phyloP scores from a whole-genome alignment of 2,888 invertebrate genomes.

The Microctonus brassicae region DNA sequence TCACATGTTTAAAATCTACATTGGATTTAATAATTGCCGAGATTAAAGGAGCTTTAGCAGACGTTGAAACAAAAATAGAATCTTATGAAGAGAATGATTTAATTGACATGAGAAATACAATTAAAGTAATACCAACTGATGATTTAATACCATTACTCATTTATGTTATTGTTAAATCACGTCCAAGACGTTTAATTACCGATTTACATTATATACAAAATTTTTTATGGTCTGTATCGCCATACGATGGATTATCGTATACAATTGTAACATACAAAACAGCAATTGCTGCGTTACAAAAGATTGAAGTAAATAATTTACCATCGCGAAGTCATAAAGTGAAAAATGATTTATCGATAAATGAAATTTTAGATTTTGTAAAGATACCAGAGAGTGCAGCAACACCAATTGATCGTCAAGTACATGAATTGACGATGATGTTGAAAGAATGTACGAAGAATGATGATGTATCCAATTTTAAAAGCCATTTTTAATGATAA shows the following conservation, averaged over 20 bases:
- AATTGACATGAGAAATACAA: slow-evolving; percentile 42
- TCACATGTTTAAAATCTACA: slow-evolving; percentile 68
- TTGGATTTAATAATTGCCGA: slow-evolving; percentile 71
- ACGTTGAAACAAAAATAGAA: slow-evolving; percentile 54
- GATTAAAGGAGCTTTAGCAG: slow-evolving; percentile 69
- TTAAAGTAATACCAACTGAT: slow-evolving; percentile 49
- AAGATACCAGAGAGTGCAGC: slow-evolving; percentile 38
- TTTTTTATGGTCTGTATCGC: slow-evolving; percentile 61
- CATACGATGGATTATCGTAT: slow-evolving; percentile 50
- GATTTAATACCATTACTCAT: slow-evolving; percentile 68
- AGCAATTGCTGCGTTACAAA: slow-evolving; percentile 47
- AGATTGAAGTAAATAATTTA: slow-evolving; percentile 44
- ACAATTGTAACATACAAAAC: slow-evolving; percentile 51
- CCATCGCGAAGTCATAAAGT: slow-evolving; percentile 47
- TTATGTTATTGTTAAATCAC: slow-evolving; percentile 68
- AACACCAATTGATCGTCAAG: slow-evolving; percentile 49
- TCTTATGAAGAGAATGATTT: slow-evolving; percentile 36
- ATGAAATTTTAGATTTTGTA: slow-evolving; percentile 47
- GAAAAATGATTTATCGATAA: slow-evolving; percentile 48
- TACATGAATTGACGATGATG: slow-evolving; percentile 47
- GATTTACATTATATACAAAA: slow-evolving; percentile 69
- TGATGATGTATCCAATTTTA: slow-evolving; percentile 17
- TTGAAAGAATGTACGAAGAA: slow-evolving; percentile 46
- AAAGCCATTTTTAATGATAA: not conserved
- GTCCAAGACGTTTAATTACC: slow-evolving; percentile 67